phyloP scores from a whole-genome alignment of 1,140 invertebrate species.

The Drosophila mauritiana region DNA sequence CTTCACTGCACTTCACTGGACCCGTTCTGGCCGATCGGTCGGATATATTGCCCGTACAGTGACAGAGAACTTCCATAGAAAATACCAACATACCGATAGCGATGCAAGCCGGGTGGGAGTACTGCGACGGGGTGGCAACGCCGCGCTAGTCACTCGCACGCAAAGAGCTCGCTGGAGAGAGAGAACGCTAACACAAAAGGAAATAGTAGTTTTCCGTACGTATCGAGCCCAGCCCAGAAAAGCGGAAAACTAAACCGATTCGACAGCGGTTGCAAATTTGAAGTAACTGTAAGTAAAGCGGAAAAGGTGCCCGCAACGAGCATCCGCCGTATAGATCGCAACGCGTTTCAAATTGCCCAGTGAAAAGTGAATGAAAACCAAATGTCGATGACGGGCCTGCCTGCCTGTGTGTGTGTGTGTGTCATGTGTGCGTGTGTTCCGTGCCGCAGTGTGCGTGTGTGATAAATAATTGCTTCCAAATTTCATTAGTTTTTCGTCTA shows the following conservation, averaged over 20 bases:
- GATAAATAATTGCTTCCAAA: slow-evolving; percentile 66
- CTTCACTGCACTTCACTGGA: no score
- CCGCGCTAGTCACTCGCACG: slow-evolving; percentile 67
- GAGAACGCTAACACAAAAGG: slow-evolving; percentile 67
- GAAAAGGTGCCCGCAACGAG: slow-evolving; percentile 6
- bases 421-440: slow-evolving; percentile 12
- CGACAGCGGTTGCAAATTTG: slow-evolving; percentile 37
- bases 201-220: slow-evolving; percentile 75
- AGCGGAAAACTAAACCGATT: slow-evolving; percentile 51
- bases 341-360: slow-evolving; percentile 73
- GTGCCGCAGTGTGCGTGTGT: slow-evolving; percentile 35
- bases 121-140: slow-evolving; percentile 42
- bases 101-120: slow-evolving; percentile 8
- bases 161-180: slow-evolving; percentile 62
- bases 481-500: slow-evolving; percentile 55
- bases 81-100: slow-evolving; percentile 12
- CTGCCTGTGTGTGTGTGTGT: slow-evolving; percentile 17
- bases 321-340: no score
- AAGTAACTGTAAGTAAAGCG: slow-evolving; percentile 74
- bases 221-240: slow-evolving; percentile 67
- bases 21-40: no score
- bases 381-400: slow-evolving; percentile 53
- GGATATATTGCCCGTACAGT: neutral
- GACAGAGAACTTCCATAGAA: slow-evolving; percentile 6
- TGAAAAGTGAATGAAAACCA: slow-evolving; percentile 78